phyloP scores from a whole-genome alignment of 2,888 invertebrate species.

The Selenia dentaria region DNA sequence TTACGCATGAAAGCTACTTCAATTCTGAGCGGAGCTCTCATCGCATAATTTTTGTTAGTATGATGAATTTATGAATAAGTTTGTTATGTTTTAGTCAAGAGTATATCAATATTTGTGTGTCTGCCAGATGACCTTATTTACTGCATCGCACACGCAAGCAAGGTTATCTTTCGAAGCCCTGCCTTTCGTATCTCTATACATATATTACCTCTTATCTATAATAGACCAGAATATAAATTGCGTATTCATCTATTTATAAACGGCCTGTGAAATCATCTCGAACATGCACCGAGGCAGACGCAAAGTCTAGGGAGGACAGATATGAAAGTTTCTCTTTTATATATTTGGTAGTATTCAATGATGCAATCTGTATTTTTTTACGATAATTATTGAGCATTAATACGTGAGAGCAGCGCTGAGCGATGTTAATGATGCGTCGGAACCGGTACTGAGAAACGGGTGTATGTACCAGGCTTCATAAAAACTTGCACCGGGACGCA shows the following conservation, averaged over 20 bases:
- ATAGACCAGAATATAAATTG: slow-evolving; percentile 28
- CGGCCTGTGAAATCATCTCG: slow-evolving; percentile 20
- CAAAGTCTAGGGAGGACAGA: slow-evolving; percentile 3
- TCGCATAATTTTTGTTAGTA: no score
- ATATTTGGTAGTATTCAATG: slow-evolving; percentile 47
- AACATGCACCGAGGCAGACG: slow-evolving; percentile 5
- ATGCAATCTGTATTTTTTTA: slow-evolving; percentile 56
- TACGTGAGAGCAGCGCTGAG: slow-evolving; percentile 50
- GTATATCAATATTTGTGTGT: no score
- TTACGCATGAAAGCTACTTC: no score
- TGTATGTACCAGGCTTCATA: slow-evolving; percentile 44
- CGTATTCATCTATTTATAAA: slow-evolving; percentile 29
- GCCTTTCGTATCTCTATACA: slow-evolving; percentile 49
- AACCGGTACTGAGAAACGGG: slow-evolving; percentile 57
- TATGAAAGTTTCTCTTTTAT: no score
- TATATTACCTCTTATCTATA: slow-evolving; percentile 33
- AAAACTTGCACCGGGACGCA: slow-evolving; percentile 58
- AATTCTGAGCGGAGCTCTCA: no score
- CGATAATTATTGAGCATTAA: slow-evolving; percentile 54
- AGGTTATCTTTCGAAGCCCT: slow-evolving; percentile 63
- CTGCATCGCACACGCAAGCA: slow-evolving; percentile 47
- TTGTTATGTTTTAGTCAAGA: no score
- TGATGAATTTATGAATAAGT: no score
- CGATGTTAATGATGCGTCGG: slow-evolving; percentile 63
- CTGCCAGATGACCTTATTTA: slow-evolving; percentile 63